phyloP scores from a whole-genome alignment of 2,113 vertebrate species.

The Alexandromys fortis region DNA sequence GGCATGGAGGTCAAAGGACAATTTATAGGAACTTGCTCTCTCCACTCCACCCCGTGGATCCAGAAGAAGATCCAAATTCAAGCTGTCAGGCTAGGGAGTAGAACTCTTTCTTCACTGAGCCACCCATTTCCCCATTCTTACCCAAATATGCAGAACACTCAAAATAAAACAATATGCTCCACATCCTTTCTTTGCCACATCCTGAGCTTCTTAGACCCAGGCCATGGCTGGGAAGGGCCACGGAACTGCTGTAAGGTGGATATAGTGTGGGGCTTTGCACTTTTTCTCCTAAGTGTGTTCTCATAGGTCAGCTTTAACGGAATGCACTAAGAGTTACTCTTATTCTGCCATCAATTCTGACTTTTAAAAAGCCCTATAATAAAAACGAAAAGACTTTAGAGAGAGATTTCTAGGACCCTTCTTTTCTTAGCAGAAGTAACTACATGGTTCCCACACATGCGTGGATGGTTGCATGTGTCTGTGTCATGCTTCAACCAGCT shows the following conservation, averaged over 20 bases:
- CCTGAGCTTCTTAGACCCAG: background rate
- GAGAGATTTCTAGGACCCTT: background rate
- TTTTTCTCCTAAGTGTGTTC: background rate
- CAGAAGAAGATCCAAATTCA: background rate
- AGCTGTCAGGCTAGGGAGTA: too few species aligned
- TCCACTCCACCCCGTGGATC: too few species aligned
- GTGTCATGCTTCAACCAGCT: background rate
- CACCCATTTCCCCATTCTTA: background rate
- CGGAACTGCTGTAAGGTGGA: background rate
- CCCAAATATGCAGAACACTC: background rate
- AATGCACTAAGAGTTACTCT: background rate
- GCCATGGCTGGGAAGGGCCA: background rate
- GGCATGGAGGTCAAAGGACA: background rate
- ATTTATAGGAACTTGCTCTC: background rate
- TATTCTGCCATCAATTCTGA: background rate
- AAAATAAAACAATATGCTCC: background rate
- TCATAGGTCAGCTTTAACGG: background rate
- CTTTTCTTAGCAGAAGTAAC: slow-evolving; percentile 15
- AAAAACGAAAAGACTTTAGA: background rate
- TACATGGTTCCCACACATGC: background rate
- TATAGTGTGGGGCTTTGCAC: background rate
- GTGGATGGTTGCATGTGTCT: background rate
- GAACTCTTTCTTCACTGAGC: background rate
- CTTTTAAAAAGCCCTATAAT: background rate
- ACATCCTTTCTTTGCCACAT: background rate